phyloP scores from a whole-genome alignment of 1,140 invertebrate genomes.

The Drosophila sproati region DNA sequence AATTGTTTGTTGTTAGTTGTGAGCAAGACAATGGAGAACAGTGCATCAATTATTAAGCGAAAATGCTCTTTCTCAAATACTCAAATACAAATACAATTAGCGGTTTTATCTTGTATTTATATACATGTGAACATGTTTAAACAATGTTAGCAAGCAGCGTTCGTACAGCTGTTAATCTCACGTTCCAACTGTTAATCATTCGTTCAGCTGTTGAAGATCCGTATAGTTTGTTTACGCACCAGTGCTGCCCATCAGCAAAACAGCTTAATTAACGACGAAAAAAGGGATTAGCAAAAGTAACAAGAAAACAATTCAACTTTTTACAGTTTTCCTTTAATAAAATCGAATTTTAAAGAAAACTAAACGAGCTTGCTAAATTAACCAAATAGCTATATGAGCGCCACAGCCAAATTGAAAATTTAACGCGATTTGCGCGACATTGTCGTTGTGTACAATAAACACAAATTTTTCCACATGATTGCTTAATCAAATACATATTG shows the following conservation, averaged over 20 bases:
- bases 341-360: background rate
- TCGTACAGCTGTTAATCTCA: background rate
- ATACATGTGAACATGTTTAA: background rate
- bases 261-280: too few species aligned
- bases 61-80: background rate
- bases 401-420: background rate
- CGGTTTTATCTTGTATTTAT: background rate
- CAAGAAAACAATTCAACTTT: too few species aligned
- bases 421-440: background rate
- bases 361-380: background rate
- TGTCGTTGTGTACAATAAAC: background rate
- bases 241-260: too few species aligned
- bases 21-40: background rate
- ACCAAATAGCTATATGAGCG: background rate
- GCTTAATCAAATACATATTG: constrained; percentile 50
- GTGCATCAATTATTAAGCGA: background rate
- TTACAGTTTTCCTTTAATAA: too few species aligned
- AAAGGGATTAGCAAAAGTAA: background rate
- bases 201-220: background rate
- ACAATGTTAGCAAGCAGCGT: background rate
- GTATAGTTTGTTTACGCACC: too few species aligned
- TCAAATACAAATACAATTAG: too few species aligned
- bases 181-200: background rate
- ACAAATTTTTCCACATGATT: constrained; percentile 42
- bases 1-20: constrained; percentile 12